phyloP scores from a whole-genome alignment of 2,113 vertebrate species.

The Thymallus thymallus region DNA sequence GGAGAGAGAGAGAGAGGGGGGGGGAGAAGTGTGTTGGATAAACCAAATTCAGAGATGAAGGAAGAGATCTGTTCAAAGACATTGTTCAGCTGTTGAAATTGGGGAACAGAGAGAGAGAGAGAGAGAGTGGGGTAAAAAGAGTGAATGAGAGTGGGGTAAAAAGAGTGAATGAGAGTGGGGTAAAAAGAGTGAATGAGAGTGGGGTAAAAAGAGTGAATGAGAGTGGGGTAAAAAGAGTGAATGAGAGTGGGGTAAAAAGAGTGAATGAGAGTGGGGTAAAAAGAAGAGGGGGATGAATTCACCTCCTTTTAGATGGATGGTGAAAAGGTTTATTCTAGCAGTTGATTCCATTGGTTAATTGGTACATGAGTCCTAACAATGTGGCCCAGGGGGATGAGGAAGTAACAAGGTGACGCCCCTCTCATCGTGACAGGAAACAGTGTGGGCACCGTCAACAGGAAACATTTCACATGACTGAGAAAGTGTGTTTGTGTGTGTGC shows the following conservation, averaged over 20 bases:
- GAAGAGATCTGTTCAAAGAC: not conserved
- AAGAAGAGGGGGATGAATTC: not conserved
- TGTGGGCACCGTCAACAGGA: slow-evolving; percentile 64
- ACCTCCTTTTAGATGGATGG: too few species aligned
- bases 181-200: not conserved
- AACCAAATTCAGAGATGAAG: too few species aligned
- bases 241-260: too few species aligned
- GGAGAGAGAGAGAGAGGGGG: too few species aligned
- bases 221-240: not conserved
- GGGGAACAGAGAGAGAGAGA: too few species aligned
- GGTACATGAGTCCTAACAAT: not conserved
- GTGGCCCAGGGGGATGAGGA: not conserved
- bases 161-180: too few species aligned
- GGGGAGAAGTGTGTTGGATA: too few species aligned
- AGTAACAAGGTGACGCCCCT: slow-evolving; percentile 44
- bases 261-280: too few species aligned
- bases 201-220: not conserved
- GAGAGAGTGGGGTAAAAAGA: not conserved
- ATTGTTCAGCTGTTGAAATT: not conserved
- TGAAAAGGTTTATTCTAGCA: not conserved
- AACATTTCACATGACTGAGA: slow-evolving; percentile 55
- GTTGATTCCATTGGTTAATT: not conserved
- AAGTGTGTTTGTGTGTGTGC: slow-evolving; percentile 1
- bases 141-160: not conserved
- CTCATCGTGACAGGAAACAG: slow-evolving; percentile 61